Evolutionary conservation across 2,888 invertebrate species (phyloP), one percentile per base, ranked within the genome.

Genomic region (Rhopalosiphum nymphaeae): DNA sequence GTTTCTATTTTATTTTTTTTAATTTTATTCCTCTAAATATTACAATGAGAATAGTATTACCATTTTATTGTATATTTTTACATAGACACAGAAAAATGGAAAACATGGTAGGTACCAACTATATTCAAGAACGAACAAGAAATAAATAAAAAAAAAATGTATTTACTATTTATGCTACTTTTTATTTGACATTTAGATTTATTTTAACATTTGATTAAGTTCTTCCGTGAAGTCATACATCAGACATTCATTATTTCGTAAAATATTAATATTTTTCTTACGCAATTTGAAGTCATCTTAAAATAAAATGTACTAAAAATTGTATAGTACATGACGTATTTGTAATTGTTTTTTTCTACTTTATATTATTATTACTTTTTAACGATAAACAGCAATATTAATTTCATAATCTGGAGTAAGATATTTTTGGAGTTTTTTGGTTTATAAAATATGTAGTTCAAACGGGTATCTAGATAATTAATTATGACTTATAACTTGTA

Each of bases 1-100:
- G 26, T 78, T 67, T 91, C 67, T n/a, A 67, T 5, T 44, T 89
- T 53, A 21, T 53, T 44, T 89, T 88, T 88, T 53, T 89, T 21
- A 67, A 13, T 67, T n/a, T 9, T 29, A 21, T 89, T 29, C 13
- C 3, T 29, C 44, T 42, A 3, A 57, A 89, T 5, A 44, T 57
- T 53, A 53, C 42, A 29, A 57, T 26, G 25, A 42, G 36, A 67
- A 67, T 67, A 67, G 21, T 67, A 2, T n/a, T 67, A 36, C 7
- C n/a, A 16, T 36, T 67, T 16, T 67, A n/a, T 67, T 67, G 0
- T 36, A 36, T 16, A 16, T 16, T 67, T 67, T 3, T n/a, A n/a
- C 0, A 67, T 13, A 67, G n/a, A 67, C 61, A 5, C 5, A 67
- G 67, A 67, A 67, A 36, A 67, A n/a, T n/a, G n/a, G n/a, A n/a